These are phyloP conservation scores for Ganaspis brasiliensis DNA, from an alignment of 2,888 invertebrate genomes.

Conservation along the genomic window DNA sequence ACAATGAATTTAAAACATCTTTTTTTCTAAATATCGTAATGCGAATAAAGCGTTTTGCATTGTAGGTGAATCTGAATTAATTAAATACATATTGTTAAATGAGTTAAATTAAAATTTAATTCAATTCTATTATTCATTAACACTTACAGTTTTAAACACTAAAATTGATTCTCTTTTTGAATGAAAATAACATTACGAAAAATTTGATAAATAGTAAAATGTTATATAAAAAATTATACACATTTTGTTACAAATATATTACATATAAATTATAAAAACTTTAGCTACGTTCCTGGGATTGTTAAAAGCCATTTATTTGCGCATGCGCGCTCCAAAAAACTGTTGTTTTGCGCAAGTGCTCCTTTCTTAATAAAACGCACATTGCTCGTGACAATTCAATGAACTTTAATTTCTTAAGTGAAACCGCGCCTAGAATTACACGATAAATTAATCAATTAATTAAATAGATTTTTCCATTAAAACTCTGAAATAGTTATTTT, in stretches of 20 bases:
- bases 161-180: too few species aligned
- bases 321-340: not conserved
- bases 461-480: not conserved
- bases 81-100: too few species aligned
- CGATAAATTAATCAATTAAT: not conserved
- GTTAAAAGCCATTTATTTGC: not conserved
- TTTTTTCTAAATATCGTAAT: too few species aligned
- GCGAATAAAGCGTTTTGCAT: too few species aligned
- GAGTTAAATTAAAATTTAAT: too few species aligned
- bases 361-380: not conserved
- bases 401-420: not conserved
- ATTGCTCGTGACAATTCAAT: constrained; percentile 1
- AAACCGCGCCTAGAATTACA: not conserved
- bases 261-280: too few species aligned
- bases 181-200: too few species aligned
- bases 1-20: too few species aligned
- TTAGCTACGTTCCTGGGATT: not conserved
- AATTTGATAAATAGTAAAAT: not conserved
- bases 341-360: not conserved
- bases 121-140: too few species aligned
- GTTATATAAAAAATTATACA: not conserved
- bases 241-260: not conserved
- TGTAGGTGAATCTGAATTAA: too few species aligned
- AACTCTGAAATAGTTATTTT: not conserved
- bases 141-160: too few species aligned